Percentiles rank a stretch among this genome's conserved stretches.
Conservation (phyloP, 2,797 vertebrate genomes). For the Galaxias olidus region DNA sequence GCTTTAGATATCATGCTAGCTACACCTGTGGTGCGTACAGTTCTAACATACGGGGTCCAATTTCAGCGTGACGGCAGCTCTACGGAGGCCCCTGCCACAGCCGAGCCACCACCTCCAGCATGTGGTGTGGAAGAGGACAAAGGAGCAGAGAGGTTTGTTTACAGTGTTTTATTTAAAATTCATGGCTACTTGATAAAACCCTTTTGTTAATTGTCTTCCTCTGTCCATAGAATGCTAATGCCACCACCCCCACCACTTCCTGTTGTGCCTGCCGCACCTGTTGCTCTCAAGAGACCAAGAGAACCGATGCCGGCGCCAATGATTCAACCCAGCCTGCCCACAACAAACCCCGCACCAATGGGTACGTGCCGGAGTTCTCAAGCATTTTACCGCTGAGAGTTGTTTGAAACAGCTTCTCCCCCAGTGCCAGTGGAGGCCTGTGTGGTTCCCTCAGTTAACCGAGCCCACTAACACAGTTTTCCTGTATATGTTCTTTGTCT, state of each 20-base stretch:
- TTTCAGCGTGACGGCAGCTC: slow-evolving; percentile 45
- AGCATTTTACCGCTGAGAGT: slow-evolving; percentile 33
- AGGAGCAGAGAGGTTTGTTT: slow-evolving; percentile 64
- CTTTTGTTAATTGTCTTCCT: neutral
- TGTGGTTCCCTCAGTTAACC: slow-evolving; percentile 46
- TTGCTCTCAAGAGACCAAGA: slow-evolving; percentile 64
- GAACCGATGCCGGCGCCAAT: slow-evolving; percentile 33
- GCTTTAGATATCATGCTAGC: neutral
- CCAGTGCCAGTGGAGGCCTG: slow-evolving; percentile 68
- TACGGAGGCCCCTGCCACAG: slow-evolving; percentile 42
- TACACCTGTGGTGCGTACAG: neutral
- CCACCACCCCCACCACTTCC: slow-evolving; percentile 66
- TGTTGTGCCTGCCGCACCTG: slow-evolving; percentile 41
- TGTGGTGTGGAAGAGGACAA: slow-evolving; percentile 45
- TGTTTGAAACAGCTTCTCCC: slow-evolving; percentile 54
- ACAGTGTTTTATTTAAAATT: neutral
- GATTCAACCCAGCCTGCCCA: slow-evolving; percentile 21
- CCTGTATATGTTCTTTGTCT: slow-evolving; percentile 79
- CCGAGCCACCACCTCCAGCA: slow-evolving; percentile 43
- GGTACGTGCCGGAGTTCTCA: slow-evolving; percentile 61
- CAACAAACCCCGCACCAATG: slow-evolving; percentile 18
- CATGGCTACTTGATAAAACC: slow-evolving; percentile 1
- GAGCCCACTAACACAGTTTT: slow-evolving; percentile 69
- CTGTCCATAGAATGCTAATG: slow-evolving; percentile 69
- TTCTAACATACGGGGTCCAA: slow-evolving; percentile 2